phyloP scores from a whole-genome alignment of 2,888 invertebrate species.

The Gymnocheta viridis region DNA sequence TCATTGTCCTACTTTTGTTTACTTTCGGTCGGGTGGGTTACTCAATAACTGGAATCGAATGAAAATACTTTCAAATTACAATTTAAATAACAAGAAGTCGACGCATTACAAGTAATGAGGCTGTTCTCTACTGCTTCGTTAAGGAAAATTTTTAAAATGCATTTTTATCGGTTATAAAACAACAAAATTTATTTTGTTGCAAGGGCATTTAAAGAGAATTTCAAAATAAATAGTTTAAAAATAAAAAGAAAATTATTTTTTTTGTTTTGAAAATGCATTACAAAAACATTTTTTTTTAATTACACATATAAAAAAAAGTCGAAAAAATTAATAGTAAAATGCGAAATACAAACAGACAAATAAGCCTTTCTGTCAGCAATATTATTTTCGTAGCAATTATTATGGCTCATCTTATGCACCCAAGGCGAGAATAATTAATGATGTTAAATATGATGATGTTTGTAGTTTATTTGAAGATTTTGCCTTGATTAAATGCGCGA shows the following conservation, averaged over 20 bases:
- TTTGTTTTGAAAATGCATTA: constrained; percentile 60
- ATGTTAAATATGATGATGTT: not conserved
- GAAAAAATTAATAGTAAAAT: constrained; percentile 49
- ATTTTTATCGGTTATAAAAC: not conserved
- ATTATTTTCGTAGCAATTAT: constrained; percentile 23
- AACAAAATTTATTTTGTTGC: constrained; percentile 24
- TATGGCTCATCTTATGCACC: constrained; percentile 22
- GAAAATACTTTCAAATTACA: no score
- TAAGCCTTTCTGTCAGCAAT: constrained; percentile 75
- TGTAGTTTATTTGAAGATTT: constrained; percentile 95
- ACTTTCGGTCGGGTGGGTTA: no score
- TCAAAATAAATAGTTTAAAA: not conserved
- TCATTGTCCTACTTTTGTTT: no score
- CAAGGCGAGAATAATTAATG: constrained; percentile 9
- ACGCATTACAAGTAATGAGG: no score
- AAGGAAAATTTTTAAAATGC: not conserved
- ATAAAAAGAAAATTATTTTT: constrained; percentile 9
- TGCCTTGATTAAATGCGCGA: constrained; percentile 98
- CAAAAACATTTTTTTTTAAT: constrained; percentile 56
- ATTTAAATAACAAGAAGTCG: no score
- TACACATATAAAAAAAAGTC: constrained; percentile 63
- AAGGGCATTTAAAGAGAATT: constrained; percentile 22
- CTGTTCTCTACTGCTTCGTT: not conserved
- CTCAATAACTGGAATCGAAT: no score
- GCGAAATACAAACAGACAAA: constrained; percentile 84